phyloP scores from a whole-genome alignment of 2,888 invertebrate species.

The Drosophila pegasa region DNA sequence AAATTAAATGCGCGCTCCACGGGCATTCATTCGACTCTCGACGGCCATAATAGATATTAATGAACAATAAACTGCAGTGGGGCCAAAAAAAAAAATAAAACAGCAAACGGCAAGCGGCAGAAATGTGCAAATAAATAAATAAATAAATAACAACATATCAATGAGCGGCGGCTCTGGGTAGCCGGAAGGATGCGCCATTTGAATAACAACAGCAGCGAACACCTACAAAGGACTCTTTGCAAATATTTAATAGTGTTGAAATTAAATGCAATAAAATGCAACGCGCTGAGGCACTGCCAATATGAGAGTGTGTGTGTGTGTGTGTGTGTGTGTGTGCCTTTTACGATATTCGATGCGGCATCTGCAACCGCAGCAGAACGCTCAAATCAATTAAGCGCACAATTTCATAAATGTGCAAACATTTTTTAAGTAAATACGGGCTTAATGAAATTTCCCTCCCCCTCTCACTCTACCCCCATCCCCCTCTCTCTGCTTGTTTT shows the following conservation, averaged over 20 bases:
- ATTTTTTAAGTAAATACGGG: slow-evolving; percentile 63
- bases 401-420: slow-evolving; percentile 57
- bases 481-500: too few relatives aligned
- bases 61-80: slow-evolving; percentile 49
- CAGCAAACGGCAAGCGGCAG: slow-evolving; percentile 4
- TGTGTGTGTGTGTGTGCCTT: slow-evolving; percentile 4
- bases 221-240: slow-evolving; percentile 48
- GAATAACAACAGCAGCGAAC: slow-evolving; percentile 27
- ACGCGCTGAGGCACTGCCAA: slow-evolving; percentile 26
- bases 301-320: not conserved
- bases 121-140: slow-evolving; percentile 34
- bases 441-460: slow-evolving; percentile 33
- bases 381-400: slow-evolving; percentile 64
- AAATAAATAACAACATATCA: slow-evolving; percentile 68
- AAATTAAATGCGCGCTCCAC: slow-evolving; percentile 45
- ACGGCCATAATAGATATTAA: slow-evolving; percentile 73
- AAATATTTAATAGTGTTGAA: slow-evolving; percentile 75
- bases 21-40: slow-evolving; percentile 31
- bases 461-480: too few relatives aligned
- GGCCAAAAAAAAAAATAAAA: slow-evolving; percentile 15
- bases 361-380: slow-evolving; percentile 49
- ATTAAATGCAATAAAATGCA: slow-evolving; percentile 59
- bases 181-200: slow-evolving; percentile 6
- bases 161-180: slow-evolving; percentile 30
- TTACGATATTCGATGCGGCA: slow-evolving; percentile 24